Base-by-base conservation (phyloP, 2,888 invertebrate genomes). In the Leptopterna dolabrata region DNA sequence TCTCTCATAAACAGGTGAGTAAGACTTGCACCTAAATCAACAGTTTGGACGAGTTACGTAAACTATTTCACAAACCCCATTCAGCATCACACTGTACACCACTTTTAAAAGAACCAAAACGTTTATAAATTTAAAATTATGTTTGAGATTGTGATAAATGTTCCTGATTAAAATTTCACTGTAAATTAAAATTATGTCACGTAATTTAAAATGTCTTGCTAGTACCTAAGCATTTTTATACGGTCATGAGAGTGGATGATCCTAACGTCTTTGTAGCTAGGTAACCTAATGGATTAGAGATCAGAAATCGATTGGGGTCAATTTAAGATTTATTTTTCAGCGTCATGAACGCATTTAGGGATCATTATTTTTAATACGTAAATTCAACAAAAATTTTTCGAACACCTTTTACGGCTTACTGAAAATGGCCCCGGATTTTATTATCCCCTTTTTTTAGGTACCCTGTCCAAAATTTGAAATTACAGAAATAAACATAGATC, bases 121-220 rank as follows among this genome's bases (percentile, higher is more conserved):
- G 19, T 71, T 4, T 63, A 82, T 45, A 19, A 55, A 55, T 47
- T 19, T 7, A 45, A 45, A n/a, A 51, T 47, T 55, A 29, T 30
- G 30, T 78, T 55, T 45, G 85, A 71, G 85, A 85, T 81, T 73
- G 85, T 85, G 85, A 85, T 85, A 85, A 73, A 85, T 85, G 85
- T 85, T 85, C 85, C 85, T 85, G 73, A 45, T 24, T 43, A 43
- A 45, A 24, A 45, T 78, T 19, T 78, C 27, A 29, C 63, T 45
- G 41, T 78, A 30, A 36, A 36, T 30, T 41, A 73, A 30, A 36
- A 36, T 30, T 41, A 73, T 73, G 36, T 19, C 73, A 7, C 36
- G 73, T 73, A 73, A 73, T 36, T 30, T n/a, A 30, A 73, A 73
- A 30, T 30, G 19, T 36, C 73, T 73, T 73, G 41, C 36, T 9